phyloP scores from a whole-genome alignment of 2,888 invertebrate genomes.

The Octonoba sinensis region DNA sequence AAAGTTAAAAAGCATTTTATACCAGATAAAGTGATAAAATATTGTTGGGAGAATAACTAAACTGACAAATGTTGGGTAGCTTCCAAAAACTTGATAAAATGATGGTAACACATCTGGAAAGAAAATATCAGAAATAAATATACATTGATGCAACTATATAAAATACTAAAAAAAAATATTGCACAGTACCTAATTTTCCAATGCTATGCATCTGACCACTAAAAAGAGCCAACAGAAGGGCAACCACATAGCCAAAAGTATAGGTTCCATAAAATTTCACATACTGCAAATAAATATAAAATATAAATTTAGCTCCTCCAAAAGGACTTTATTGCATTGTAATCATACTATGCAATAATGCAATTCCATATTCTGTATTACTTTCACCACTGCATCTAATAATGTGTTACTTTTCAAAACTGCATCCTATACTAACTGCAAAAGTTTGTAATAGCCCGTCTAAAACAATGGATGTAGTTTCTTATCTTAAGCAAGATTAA shows the following conservation, averaged over 20 bases:
- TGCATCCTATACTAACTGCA: too few relatives aligned
- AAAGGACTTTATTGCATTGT: neutral
- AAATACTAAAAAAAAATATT: neutral
- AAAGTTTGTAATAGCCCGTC: too few relatives aligned
- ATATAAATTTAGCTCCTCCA: neutral
- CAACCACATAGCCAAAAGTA: slow-evolving; percentile 36
- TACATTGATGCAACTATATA: neutral
- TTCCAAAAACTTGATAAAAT: slow-evolving; percentile 26
- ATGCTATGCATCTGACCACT: slow-evolving; percentile 30
- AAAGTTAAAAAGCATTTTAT: neutral
- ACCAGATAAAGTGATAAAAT: slow-evolving; percentile 31
- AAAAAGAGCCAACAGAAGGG: slow-evolving; percentile 32
- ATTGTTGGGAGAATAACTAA: slow-evolving; percentile 38
- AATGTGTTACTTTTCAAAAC: too few relatives aligned
- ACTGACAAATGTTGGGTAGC: slow-evolving; percentile 35
- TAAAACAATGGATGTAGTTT: too few relatives aligned
- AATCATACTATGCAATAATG: too few relatives aligned
- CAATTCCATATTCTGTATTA: too few relatives aligned
- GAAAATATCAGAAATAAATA: neutral
- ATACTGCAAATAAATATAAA: slow-evolving; percentile 35
- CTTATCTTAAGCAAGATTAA: too few relatives aligned
- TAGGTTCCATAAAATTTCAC: slow-evolving; percentile 51
- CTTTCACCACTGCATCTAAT: too few relatives aligned
- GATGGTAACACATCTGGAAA: slow-evolving; percentile 22
- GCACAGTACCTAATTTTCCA: slow-evolving; percentile 28